phyloP scores from a whole-genome alignment of 1,140 invertebrate genomes.

The Aphaenogaster ashmeadi region DNA sequence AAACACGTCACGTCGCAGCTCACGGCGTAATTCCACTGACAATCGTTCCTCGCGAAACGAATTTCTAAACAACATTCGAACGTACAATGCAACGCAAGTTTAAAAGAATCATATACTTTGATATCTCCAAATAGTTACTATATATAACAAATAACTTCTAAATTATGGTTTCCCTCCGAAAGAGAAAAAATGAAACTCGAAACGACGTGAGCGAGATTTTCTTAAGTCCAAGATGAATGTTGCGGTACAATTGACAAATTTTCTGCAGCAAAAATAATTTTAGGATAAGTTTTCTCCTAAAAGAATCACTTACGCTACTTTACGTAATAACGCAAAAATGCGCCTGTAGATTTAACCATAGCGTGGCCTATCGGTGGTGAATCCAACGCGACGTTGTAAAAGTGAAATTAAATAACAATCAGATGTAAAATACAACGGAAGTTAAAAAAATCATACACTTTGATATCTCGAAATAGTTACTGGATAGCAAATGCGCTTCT shows the following conservation, averaged over 20 bases:
- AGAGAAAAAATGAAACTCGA: not conserved
- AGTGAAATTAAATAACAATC: constrained; percentile 68
- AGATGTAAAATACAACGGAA: too few relatives aligned
- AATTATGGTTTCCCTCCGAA: not conserved
- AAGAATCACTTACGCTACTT: constrained; percentile 7
- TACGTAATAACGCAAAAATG: constrained; percentile 1
- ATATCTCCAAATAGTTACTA: not conserved
- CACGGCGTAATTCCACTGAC: constrained; percentile 10
- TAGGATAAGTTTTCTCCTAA: not conserved
- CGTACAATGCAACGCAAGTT: not conserved
- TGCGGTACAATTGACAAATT: not conserved
- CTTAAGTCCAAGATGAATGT: not conserved
- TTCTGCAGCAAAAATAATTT: not conserved
- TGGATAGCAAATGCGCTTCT: not conserved
- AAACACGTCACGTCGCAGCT: constrained; percentile 31
- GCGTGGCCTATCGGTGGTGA: constrained; percentile 32
- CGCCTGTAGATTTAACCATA: not conserved
- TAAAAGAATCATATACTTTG: not conserved
- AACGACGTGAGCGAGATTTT: not conserved
- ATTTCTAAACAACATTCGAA: constrained; percentile 15
- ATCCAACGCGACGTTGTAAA: constrained; percentile 69
- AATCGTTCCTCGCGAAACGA: constrained; percentile 9
- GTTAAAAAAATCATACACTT: not conserved
- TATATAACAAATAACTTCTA: not conserved
- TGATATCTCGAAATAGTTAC: not conserved